Percentiles rank a stretch among this genome's conserved stretches.
Conservation (phyloP, 2,888 invertebrate genomes). For the Xanthia togata region DNA sequence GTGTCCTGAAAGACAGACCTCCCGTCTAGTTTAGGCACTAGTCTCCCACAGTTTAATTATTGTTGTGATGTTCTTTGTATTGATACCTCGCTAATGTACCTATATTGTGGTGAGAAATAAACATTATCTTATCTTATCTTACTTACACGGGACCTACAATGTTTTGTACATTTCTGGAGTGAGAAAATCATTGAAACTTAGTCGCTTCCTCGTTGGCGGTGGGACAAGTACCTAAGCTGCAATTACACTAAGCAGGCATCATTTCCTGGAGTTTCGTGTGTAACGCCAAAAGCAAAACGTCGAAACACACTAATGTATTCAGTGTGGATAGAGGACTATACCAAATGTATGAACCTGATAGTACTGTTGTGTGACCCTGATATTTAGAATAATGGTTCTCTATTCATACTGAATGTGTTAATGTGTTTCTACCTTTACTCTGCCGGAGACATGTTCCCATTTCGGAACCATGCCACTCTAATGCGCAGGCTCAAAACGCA, state of each 20-base stretch:
- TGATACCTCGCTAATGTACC: too few species aligned
- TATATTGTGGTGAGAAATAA: too few species aligned
- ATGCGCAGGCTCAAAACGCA: conserved; percentile 7
- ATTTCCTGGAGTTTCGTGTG: too few species aligned
- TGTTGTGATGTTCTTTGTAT: too few species aligned
- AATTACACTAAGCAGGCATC: background rate
- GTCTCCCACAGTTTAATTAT: too few species aligned
- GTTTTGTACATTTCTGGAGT: too few species aligned
- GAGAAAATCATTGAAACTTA: too few species aligned
- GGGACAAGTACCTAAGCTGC: background rate
- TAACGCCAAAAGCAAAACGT: background rate
- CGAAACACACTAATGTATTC: background rate
- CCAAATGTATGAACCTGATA: background rate
- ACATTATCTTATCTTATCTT: too few species aligned
- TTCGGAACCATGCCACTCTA: background rate
- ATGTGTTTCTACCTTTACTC: background rate
- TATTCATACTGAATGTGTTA: background rate
- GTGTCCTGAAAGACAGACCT: too few species aligned
- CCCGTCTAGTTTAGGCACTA: too few species aligned
- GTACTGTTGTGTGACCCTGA: background rate
- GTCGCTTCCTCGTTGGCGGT: background rate
- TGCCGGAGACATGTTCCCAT: conserved; percentile 1
- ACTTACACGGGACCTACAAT: too few species aligned
- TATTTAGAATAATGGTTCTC: background rate
- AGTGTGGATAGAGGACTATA: background rate